phyloP scores from a whole-genome alignment of 2,888 invertebrate genomes.

The Synanthedon tipuliformis region DNA sequence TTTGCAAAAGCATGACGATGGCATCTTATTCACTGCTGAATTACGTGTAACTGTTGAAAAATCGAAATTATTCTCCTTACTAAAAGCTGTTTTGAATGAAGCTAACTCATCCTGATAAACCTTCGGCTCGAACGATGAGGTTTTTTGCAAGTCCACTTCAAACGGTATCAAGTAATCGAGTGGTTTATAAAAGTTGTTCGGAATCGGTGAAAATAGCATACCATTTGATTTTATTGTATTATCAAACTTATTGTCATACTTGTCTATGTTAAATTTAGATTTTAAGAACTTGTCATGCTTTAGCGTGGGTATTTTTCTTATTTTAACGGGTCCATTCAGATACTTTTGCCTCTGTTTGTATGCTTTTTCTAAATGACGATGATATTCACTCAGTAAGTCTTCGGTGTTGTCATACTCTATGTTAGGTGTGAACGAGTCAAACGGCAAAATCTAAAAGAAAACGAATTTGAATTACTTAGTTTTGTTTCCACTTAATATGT shows the following conservation, averaged over 20 bases:
- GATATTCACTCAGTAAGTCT: conserved; percentile 50
- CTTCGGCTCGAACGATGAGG: conserved; percentile 9
- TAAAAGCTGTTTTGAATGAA: not conserved
- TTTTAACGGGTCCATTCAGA: conserved; percentile 44
- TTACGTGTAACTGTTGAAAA: conserved; percentile 14
- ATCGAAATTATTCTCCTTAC: conserved; percentile 17
- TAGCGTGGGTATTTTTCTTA: conserved; percentile 38
- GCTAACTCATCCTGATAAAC: conserved; percentile 17
- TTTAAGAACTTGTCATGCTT: conserved; percentile 41
- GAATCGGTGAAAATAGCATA: conserved; percentile 17
- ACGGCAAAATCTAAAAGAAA: conserved; percentile 32
- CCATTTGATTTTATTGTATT: conserved; percentile 18
- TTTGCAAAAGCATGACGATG: conserved; percentile 40
- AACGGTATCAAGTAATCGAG: conserved; percentile 38
- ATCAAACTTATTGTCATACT: conserved; percentile 22
- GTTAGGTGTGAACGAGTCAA: conserved; percentile 25
- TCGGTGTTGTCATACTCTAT: conserved; percentile 49
- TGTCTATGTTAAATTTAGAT: conserved; percentile 16
- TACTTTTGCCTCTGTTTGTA: conserved; percentile 44
- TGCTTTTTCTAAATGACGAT: conserved; percentile 51
- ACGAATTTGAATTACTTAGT: not conserved
- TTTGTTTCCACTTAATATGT: no score
- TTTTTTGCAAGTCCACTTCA: conserved; percentile 19
- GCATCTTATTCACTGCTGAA: conserved; percentile 17
- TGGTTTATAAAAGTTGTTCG: conserved; percentile 19